Evolutionary conservation across 2,797 vertebrate species (phyloP).

Genomic region (Manis javanica): DNA sequence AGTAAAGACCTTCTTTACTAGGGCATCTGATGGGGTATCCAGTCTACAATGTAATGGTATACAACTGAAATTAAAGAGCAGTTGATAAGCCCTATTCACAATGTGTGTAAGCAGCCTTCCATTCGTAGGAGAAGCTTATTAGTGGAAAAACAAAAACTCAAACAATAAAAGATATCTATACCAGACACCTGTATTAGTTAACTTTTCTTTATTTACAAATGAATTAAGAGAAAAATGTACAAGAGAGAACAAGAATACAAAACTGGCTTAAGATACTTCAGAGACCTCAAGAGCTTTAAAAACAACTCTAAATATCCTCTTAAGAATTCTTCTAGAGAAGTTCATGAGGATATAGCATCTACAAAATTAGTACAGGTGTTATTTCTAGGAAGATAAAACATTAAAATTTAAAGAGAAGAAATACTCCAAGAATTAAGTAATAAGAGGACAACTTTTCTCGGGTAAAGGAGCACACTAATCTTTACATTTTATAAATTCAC

Average conservation of each 20-base stretch:
- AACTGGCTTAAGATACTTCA: conserved; percentile 7
- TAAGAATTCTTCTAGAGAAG: neutral
- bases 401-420: neutral
- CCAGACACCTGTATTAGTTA: neutral
- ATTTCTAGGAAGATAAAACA: conserved; percentile 8
- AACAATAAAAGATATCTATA: neutral
- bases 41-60: neutral
- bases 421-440: neutral
- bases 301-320: neutral
- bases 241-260: neutral
- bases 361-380: neutral
- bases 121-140: neutral
- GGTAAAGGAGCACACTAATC: neutral
- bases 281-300: neutral
- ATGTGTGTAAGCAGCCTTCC: neutral
- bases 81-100: neutral
- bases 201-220: conserved; percentile 13
- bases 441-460: neutral
- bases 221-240: conserved; percentile 3
- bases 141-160: neutral
- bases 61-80: neutral
- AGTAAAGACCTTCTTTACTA: neutral
- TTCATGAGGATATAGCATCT: neutral
- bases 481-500: neutral
- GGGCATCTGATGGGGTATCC: neutral